phyloP scores from a whole-genome alignment of 2,888 invertebrate species.

The Conus canariensis region DNA sequence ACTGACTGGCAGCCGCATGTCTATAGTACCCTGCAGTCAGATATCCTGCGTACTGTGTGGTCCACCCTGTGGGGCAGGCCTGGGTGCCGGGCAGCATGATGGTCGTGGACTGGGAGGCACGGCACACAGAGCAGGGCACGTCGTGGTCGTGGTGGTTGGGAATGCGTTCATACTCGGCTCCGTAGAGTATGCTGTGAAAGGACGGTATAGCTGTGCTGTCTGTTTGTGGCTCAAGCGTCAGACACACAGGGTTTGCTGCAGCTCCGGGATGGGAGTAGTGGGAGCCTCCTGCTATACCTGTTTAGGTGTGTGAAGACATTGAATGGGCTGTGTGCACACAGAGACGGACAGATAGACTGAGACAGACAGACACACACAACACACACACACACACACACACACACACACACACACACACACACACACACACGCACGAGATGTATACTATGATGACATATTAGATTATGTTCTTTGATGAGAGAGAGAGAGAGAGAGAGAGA shows the following conservation, averaged over 20 bases:
- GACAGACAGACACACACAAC: too few relatives aligned
- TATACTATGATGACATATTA: too few relatives aligned
- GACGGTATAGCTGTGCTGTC: background rate
- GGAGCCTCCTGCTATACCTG: slow-evolving; percentile 26
- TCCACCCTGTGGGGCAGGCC: slow-evolving; percentile 32
- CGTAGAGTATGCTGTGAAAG: background rate
- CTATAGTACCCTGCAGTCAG: background rate
- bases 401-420: background rate
- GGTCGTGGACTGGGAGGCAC: slow-evolving; percentile 20
- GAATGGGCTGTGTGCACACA: background rate
- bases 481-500: too few relatives aligned
- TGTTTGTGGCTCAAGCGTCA: background rate
- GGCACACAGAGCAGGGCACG: slow-evolving; percentile 37
- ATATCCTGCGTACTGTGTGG: slow-evolving; percentile 27
- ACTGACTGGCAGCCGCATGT: slow-evolving; percentile 29
- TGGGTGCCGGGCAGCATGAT: slow-evolving; percentile 39
- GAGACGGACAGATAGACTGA: too few relatives aligned
- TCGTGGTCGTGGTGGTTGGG: slow-evolving; percentile 21
- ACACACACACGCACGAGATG: background rate
- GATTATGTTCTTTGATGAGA: too few relatives aligned
- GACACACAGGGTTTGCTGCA: slow-evolving; percentile 30
- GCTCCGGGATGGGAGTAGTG: background rate
- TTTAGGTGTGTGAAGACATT: background rate
- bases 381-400: background rate
- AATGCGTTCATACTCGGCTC: slow-evolving; percentile 13